A percentile compares a stretch with the other conserved stretches of the same genome.
Conservation (phyloP, 2,113 vertebrate genomes). For the Montifringilla adamsi region DNA sequence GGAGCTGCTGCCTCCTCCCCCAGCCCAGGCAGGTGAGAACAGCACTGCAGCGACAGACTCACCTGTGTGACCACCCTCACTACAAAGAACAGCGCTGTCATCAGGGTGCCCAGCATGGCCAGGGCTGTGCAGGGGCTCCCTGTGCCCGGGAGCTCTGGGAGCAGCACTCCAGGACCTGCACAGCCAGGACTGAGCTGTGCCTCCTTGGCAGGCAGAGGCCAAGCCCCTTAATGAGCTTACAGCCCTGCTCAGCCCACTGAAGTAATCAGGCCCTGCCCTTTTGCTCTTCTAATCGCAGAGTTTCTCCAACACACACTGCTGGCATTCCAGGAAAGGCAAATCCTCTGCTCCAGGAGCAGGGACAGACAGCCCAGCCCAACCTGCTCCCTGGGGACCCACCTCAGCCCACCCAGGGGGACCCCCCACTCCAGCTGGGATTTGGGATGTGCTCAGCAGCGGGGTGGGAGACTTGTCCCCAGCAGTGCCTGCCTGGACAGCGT, state of each 20-base stretch:
- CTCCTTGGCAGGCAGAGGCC: neutral
- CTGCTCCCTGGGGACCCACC: rapidly evolving
- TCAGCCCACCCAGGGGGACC: neutral
- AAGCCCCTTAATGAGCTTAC: slow-evolving; percentile 55
- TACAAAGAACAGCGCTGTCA: slow-evolving; percentile 83
- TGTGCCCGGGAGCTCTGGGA: rapidly evolving
- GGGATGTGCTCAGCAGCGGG: rapidly evolving
- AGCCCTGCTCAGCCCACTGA: neutral
- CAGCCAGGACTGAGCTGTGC: neutral
- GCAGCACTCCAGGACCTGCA: rapidly evolving
- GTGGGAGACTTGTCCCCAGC: neutral
- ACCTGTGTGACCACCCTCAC: slow-evolving; percentile 79
- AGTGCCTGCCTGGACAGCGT: neutral
- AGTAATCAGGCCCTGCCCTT: neutral
- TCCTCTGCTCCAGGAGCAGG: neutral
- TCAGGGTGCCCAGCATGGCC: slow-evolving; percentile 83
- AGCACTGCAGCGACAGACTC: slow-evolving; percentile 6
- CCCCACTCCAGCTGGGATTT: rapidly evolving
- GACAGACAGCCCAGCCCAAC: rapidly evolving
- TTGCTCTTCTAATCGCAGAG: neutral
- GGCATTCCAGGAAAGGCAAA: neutral
- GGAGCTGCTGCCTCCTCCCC: neutral
- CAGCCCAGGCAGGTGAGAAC: neutral
- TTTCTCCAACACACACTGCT: rapidly evolving
- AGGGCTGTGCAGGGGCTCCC: neutral